Conservation (phyloP, 92 coral and sea anemone genomes). For the Siderastrea radians region DNA sequence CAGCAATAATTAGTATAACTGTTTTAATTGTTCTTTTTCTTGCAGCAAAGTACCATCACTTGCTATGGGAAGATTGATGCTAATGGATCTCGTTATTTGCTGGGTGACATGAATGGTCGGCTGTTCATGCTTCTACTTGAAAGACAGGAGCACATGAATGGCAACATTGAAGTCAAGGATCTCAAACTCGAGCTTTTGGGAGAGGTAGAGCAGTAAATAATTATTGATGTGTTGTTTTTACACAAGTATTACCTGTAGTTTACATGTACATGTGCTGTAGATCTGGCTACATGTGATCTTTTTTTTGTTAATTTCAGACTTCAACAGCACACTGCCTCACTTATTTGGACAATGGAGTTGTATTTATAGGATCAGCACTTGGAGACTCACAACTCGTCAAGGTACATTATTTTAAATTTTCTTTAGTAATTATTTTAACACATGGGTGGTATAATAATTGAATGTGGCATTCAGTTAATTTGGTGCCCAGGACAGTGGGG, state of each 20-base stretch:
- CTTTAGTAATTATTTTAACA: no score
- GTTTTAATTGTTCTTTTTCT: background rate
- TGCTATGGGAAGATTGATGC: slow-evolving; percentile 97
- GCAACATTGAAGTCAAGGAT: slow-evolving; percentile 88
- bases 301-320: slow-evolving; percentile 51
- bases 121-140: slow-evolving; percentile 90
- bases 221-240: no score
- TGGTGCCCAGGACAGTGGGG: no score
- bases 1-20: no score
- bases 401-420: slow-evolving; percentile 47
- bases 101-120: slow-evolving; percentile 97
- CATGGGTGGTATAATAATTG: no score
- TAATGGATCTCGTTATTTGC: slow-evolving; percentile 94
- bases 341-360: slow-evolving; percentile 97
- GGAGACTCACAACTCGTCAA: slow-evolving; percentile 98
- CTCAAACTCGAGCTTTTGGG: slow-evolving; percentile 94
- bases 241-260: background rate
- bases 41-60: slow-evolving; percentile 94
- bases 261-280: background rate
- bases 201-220: slow-evolving; percentile 74
- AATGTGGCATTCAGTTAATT: no score
- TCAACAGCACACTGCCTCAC: slow-evolving; percentile 95
- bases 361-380: slow-evolving; percentile 91
- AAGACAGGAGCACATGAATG: slow-evolving; percentile 94
- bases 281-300: background rate